Evolutionary conservation across 1,140 invertebrate species (phyloP).

Genomic region (Dufourea novaeangliae): DNA sequence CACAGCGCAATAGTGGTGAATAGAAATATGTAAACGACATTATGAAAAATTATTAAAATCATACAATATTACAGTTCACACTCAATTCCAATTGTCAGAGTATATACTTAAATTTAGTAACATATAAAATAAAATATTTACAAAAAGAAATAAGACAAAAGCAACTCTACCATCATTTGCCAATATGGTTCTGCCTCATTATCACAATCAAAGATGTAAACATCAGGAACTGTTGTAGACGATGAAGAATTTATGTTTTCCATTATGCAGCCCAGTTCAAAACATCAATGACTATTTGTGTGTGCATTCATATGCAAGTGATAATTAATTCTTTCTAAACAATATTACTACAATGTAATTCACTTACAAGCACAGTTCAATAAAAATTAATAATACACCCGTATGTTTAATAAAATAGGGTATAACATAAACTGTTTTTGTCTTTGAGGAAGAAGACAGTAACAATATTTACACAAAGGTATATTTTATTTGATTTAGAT

Average conservation of each 20-base stretch:
- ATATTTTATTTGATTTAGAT: not conserved
- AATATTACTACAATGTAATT: not conserved
- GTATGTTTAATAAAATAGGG: not conserved
- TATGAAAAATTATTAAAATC: not conserved
- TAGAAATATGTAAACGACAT: not conserved
- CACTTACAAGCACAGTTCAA: not conserved
- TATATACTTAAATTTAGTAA: slow-evolving; percentile 5
- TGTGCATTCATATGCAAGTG: not conserved
- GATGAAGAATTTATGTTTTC: slow-evolving; percentile 49
- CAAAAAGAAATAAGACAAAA: slow-evolving; percentile 15
- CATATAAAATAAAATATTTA: not conserved
- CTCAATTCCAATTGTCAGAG: not conserved
- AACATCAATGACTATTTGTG: not conserved
- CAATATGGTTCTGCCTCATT: slow-evolving; percentile 77
- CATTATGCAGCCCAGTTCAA: slow-evolving; percentile 37
- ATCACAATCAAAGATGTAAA: slow-evolving; percentile 80
- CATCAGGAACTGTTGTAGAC: slow-evolving; percentile 72
- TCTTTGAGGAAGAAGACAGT: not conserved
- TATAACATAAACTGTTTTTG: not conserved
- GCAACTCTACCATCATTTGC: slow-evolving; percentile 72
- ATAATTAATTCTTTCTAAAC: not conserved
- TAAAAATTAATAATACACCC: not conserved
- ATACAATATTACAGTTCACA: not conserved
- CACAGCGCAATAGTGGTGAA: not conserved
- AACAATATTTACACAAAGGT: not conserved